phyloP scores from a whole-genome alignment of 2,888 invertebrate species.

The Cephus spinipes region DNA sequence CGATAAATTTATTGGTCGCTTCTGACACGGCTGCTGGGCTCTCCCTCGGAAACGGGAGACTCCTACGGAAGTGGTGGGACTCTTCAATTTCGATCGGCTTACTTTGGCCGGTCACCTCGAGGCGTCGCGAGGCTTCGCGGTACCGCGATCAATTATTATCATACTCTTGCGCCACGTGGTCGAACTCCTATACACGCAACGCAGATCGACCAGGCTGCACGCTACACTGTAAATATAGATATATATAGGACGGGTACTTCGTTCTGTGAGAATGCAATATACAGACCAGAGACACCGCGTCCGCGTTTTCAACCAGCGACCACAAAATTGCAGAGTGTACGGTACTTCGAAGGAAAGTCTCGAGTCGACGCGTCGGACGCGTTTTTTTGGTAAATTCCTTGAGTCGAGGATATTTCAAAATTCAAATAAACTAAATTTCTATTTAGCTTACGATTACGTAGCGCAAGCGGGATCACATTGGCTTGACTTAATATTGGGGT shows the following conservation, averaged over 20 bases:
- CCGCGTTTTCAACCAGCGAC: background rate
- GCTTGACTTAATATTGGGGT: background rate
- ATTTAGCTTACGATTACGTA: background rate
- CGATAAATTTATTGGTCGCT: constrained; percentile 67
- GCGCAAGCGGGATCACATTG: background rate
- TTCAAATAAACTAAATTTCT: background rate
- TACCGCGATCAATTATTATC: background rate
- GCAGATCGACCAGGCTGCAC: background rate
- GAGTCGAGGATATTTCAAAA: background rate
- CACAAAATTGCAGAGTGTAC: background rate
- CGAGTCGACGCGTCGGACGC: background rate
- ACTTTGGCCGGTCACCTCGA: background rate
- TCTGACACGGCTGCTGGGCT: constrained; percentile 46
- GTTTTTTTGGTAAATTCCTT: background rate
- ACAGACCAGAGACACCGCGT: background rate
- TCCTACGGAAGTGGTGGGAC: background rate
- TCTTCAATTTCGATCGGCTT: background rate
- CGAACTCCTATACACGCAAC: background rate
- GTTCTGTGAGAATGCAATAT: background rate
- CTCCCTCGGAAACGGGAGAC: background rate
- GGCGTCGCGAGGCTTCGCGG: background rate
- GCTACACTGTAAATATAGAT: constrained; percentile 9
- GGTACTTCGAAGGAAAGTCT: background rate
- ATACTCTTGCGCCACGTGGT: background rate
- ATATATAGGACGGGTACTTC: background rate